phyloP scores from a whole-genome alignment of 1,140 invertebrate genomes.

The Bacillus rossius region DNA sequence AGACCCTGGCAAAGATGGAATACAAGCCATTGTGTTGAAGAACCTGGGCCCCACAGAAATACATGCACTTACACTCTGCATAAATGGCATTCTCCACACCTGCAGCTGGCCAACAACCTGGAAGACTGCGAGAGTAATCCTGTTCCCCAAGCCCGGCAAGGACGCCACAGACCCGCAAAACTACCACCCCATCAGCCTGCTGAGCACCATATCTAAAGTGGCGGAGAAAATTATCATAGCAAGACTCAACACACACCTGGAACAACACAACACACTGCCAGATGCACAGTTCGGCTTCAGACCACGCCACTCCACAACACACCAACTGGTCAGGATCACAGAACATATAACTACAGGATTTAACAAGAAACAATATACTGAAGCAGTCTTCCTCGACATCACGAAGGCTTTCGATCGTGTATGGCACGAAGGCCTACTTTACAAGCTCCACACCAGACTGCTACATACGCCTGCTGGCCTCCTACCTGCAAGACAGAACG shows the following conservation, averaged over 20 bases:
- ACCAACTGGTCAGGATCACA: too few relatives aligned
- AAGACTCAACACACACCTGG: background rate
- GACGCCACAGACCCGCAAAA: constrained; percentile 3
- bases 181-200: constrained; percentile 11
- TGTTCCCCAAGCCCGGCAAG: constrained; percentile 11
- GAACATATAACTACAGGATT: too few relatives aligned
- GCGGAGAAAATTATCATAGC: too few relatives aligned
- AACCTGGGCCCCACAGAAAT: background rate
- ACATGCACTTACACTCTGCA: background rate
- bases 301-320: too few relatives aligned
- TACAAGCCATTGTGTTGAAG: constrained; percentile 5
- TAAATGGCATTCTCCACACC: constrained; percentile 1
- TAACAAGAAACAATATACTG: too few relatives aligned
- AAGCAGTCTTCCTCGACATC: too few relatives aligned
- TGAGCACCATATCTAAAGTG: constrained; percentile 5
- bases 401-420: too few relatives aligned
- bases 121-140: constrained; percentile 1
- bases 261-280: constrained; percentile 1
- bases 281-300: constrained; percentile 11
- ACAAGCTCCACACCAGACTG: background rate
- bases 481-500: too few relatives aligned
- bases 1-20: constrained; percentile 10
- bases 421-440: too few relatives aligned
- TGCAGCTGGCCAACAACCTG: background rate
- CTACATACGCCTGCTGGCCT: too few relatives aligned